Base-by-base conservation (phyloP, 1,140 invertebrate species). In the Ceratina calcarata region DNA sequence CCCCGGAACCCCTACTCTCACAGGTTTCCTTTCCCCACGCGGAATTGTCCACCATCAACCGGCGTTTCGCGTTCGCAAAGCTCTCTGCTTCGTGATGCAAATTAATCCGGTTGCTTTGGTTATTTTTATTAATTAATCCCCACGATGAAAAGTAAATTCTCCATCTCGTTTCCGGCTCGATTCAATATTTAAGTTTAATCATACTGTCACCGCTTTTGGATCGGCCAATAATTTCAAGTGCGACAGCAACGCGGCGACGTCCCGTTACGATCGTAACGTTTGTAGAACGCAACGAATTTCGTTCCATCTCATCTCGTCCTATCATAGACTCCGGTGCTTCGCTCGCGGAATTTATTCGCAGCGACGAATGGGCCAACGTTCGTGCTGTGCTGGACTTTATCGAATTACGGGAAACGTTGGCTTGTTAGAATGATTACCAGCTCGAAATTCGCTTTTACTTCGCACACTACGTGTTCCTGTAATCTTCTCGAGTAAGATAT, bases 141-240 rank as follows among this genome's bases (percentile, higher is more conserved):
- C 67, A 37, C 49, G 76, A 74, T 80, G 82, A 74, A 85, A 85
- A 62, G 82, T 70, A 75, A 61, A 78, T 84, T 84, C 27, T 32
- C 80, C 78, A 85, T 74, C 70, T 66, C 78, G 83, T 51, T 72
- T 60, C 45, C 61, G 61, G 70, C 83, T 81, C 76, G 83, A 81
- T 84, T 85, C 73, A 85, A 85, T 81, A 85, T 85, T 85, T 85
- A 85, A 85, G 78, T 85, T 79, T 85, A 85, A 85, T 85, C 82
- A 69, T 71, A 60, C 55, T 37, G 69, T 71, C 51, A 71, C 64
- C 61, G 71, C 51, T 72, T 72, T 55, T 51, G 76, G 27, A 78
- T 55, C 76, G 69, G 51, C 67, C 69, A 66, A 73, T 74, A 74
- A 79, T 74, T 74, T 62, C 62, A 53, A 20, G 62, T 49, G 10